These are phyloP conservation scores for Donacobius atricapilla DNA, from an alignment of 2,113 vertebrate species.

Conservation along the genomic window DNA sequence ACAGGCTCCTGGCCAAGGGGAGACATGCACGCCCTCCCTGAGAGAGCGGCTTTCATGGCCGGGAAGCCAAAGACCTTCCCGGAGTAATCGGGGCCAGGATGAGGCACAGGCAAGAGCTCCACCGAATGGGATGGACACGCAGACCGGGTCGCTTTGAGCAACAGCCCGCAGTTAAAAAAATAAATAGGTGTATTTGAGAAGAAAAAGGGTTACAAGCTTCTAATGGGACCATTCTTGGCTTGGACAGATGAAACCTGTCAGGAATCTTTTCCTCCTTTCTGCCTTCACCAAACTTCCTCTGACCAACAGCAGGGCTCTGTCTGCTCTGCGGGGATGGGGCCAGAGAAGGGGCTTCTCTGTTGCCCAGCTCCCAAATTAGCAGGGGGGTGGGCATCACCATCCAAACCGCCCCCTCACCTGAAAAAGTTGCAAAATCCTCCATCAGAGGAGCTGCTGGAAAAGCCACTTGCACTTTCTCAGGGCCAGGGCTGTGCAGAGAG, in stretches of 20 bases:
- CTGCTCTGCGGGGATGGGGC: neutral
- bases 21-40: neutral
- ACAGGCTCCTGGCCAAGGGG: constrained; percentile 45
- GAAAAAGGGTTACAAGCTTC: neutral
- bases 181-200: constrained; percentile 13
- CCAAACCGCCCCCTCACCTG: neutral
- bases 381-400: neutral
- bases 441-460: neutral
- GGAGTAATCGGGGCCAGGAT: neutral
- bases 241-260: neutral
- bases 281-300: neutral
- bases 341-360: neutral
- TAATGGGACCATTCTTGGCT: neutral
- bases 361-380: neutral
- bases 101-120: neutral
- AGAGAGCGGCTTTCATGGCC: constrained; percentile 46
- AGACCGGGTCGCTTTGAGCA: neutral
- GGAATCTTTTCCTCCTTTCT: neutral
- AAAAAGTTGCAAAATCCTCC: neutral
- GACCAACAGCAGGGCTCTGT: constrained; percentile 9
- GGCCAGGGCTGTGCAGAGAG: neutral
- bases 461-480: neutral
- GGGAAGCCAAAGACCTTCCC: neutral
- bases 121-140: neutral
- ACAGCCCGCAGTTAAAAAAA: neutral